Evolutionary conservation across 2,113 vertebrate species (phyloP), one percentile per base, ranked within the genome.

Genomic region (Fulica atra): DNA sequence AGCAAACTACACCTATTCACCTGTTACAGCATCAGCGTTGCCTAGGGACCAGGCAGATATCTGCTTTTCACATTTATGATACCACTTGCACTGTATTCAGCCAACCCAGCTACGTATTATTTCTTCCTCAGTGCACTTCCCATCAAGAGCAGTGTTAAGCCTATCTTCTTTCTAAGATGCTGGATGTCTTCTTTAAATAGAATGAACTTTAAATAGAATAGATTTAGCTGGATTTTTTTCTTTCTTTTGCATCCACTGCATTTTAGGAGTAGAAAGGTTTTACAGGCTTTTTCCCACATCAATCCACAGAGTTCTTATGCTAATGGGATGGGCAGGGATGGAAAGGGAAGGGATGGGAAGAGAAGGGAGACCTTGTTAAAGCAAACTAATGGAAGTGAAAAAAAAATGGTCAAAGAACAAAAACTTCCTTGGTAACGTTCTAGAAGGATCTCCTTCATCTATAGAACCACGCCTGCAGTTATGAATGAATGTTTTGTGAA

Each of bases 181-280:
- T 87, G 68, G 61, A 81, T 88, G 51, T n/a, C 81, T 78, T 65
- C 87, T 69, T 92, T 53, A 90, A 84, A 95, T 28, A 66, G 68
- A 64, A 50, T 2, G 29, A 87, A 56, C 53, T 77, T 69, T n/a
- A 80, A 93, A 77, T 28, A 84, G 40, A 72, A 80, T 14, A 13
- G 29, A 42, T 29, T 38, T 66, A 51, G 13, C 21, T 69, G 66
- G 16, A 36, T 73, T 95, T 64, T 95, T 64, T 33, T 24, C 10
- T 54, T 56, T 26, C n/a, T 60, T 59, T 72, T 33, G 48, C 26
- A 42, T 13, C 13, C 14, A 4, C 13, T 1, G 0, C 29, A 42
- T 92, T 79, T 74, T 33, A 85, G 70, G 36, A 93, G 50, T 66
- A 60, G 3, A 10, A 71, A 76, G 42, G 18, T 33, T 95, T 79